Evolutionary conservation across 2,888 invertebrate species (phyloP).

Genomic region (Coecobrya sp.): DNA sequence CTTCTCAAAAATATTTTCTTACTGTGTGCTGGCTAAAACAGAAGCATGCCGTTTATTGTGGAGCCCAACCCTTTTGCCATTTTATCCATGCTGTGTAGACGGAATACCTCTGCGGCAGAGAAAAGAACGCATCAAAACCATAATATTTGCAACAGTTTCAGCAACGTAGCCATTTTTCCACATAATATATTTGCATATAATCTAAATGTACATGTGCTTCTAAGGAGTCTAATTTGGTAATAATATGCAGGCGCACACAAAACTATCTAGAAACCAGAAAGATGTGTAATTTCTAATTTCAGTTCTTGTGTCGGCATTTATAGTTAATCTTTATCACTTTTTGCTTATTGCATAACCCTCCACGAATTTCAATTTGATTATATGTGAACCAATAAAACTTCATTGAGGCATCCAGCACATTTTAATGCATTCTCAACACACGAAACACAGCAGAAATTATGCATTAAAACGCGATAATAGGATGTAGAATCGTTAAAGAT

Average conservation of each 20-base stretch:
- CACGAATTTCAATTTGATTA: neutral
- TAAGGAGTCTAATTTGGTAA: neutral
- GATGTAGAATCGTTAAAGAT: neutral
- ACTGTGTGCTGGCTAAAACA: neutral
- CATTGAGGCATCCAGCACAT: neutral
- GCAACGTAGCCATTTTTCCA: neutral
- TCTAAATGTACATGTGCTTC: neutral
- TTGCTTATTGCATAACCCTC: neutral
- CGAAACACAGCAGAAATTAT: neutral
- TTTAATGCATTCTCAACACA: neutral
- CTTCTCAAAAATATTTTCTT: neutral
- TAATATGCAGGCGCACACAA: neutral
- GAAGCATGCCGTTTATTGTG: neutral
- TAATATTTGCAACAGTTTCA: neutral
- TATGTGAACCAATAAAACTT: conserved; percentile 17
- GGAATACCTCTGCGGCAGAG: neutral
- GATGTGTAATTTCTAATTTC: conserved; percentile 31
- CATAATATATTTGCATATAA: conserved; percentile 29
- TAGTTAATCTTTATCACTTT: conserved; percentile 22
- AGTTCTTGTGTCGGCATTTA: conserved; percentile 24
- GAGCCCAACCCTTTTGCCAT: conserved; percentile 16
- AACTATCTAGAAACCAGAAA: conserved; percentile 12
- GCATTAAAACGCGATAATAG: neutral
- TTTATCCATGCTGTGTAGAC: neutral
- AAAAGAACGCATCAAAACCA: neutral